These are phyloP conservation scores for Florisuga fusca DNA, from an alignment of 2,797 vertebrate species.

Conservation along the genomic window DNA sequence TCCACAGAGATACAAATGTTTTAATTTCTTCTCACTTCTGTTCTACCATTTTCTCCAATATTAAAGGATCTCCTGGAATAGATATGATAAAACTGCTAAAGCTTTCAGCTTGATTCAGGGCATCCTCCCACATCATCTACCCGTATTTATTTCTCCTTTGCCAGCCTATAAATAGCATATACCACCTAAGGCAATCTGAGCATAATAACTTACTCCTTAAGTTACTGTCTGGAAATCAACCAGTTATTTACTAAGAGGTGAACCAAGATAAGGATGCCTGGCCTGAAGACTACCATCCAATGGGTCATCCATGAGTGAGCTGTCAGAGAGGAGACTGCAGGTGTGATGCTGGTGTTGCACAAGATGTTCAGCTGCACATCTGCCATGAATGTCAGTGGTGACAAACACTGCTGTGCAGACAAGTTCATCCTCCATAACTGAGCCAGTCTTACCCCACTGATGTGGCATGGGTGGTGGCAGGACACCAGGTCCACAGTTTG, in stretches of 20 bases:
- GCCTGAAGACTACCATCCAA: not conserved
- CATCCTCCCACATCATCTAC: not conserved
- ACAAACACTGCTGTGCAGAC: not conserved
- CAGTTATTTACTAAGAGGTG: not conserved
- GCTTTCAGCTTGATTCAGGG: not conserved
- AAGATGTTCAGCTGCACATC: not conserved
- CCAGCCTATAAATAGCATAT: not conserved
- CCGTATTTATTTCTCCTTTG: constrained; percentile 39
- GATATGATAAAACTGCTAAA: not conserved
- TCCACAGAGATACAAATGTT: not conserved
- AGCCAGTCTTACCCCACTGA: accelerated
- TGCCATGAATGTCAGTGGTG: not conserved
- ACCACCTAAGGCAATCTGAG: not conserved
- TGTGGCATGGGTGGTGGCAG: not conserved
- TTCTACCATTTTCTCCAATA: not conserved
- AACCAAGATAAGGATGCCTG: not conserved
- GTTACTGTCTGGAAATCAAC: not conserved
- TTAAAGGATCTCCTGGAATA: not conserved
- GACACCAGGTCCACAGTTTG: not conserved
- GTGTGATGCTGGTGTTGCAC: not conserved
- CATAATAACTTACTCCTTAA: not conserved
- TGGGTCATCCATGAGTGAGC: not conserved
- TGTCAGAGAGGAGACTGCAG: not conserved
- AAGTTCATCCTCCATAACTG: not conserved
- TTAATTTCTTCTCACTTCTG: not conserved